Evolutionary conservation across 35 echinoderm and acorn worm species (phyloP).

Genomic region (Amphiura filiformis): DNA sequence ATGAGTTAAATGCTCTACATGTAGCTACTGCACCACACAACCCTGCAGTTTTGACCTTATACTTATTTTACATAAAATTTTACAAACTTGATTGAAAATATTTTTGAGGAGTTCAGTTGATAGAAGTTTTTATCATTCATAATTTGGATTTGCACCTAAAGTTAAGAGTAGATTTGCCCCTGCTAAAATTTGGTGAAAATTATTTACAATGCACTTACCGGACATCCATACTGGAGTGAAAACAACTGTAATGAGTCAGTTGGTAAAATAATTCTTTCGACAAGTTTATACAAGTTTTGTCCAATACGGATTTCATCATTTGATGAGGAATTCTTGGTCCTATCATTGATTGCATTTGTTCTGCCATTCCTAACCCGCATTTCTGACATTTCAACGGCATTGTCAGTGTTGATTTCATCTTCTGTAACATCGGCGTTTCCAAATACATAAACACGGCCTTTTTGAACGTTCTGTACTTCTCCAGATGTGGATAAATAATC

Average conservation of each 20-base stretch:
- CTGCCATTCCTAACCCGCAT: constrained; percentile 31
- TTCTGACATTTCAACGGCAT: constrained; percentile 43
- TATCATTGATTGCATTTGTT: constrained; percentile 28
- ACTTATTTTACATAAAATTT: too few species aligned
- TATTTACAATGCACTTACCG: constrained; percentile 39
- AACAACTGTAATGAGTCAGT: constrained; percentile 55
- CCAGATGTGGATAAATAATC: constrained; percentile 43
- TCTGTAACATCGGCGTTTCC: constrained; percentile 55
- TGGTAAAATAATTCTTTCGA: constrained; percentile 46
- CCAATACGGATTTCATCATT: background rate
- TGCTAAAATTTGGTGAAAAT: too few species aligned
- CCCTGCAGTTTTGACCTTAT: too few species aligned
- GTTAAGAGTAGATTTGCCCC: too few species aligned
- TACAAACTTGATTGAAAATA: too few species aligned
- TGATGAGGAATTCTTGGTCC: background rate
- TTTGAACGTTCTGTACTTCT: constrained; percentile 74
- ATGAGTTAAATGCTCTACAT: too few species aligned
- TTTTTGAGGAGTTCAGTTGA: too few species aligned
- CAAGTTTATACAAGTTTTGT: background rate
- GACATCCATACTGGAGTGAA: constrained; percentile 55
- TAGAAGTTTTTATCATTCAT: too few species aligned
- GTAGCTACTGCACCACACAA: too few species aligned
- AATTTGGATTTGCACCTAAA: too few species aligned
- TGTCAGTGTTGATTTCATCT: constrained; percentile 59
- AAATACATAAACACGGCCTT: constrained; percentile 68